A percentile compares a stretch with the other conserved stretches of the same genome.
phyloP scores from a whole-genome alignment of 1,140 invertebrate genomes.

The Varroa destructor region DNA sequence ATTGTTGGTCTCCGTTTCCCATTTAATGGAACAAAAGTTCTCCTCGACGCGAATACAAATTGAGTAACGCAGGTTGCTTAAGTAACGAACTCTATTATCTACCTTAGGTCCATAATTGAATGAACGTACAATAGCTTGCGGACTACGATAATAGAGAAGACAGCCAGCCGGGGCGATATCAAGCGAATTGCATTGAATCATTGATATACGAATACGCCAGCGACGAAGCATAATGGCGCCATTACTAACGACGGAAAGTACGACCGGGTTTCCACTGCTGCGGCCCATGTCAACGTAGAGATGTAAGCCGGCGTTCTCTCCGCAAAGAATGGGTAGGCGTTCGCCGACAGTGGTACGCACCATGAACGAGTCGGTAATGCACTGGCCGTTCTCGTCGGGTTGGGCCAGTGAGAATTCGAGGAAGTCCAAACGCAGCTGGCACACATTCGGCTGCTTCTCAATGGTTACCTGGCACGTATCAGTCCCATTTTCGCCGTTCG shows the following conservation, averaged over 20 bases:
- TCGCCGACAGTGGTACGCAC: conserved; percentile 51
- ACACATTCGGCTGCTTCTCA: conserved; percentile 51
- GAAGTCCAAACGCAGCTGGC: conserved; percentile 65
- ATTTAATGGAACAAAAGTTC: conserved; percentile 65
- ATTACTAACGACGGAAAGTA: conserved; percentile 38
- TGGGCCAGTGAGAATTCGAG: conserved; percentile 55
- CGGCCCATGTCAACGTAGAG: conserved; percentile 64
- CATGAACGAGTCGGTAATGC: conserved; percentile 55
- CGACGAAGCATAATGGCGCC: conserved; percentile 35
- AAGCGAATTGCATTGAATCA: conserved; percentile 28
- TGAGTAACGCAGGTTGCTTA: conserved; percentile 75
- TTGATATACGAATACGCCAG: conserved; percentile 35
- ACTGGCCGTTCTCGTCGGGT: conserved; percentile 56
- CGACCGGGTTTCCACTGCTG: conserved; percentile 50
- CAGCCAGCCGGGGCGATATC: conserved; percentile 18
- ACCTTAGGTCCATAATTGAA: conserved; percentile 50
- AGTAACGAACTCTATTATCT: conserved; percentile 50
- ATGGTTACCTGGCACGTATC: conserved; percentile 58
- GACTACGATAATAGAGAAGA: conserved; percentile 10
- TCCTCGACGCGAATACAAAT: conserved; percentile 67
- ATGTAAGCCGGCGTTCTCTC: conserved; percentile 67
- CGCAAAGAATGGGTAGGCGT: conserved; percentile 56
- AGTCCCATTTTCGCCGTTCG: conserved; percentile 51
- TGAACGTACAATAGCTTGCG: conserved; percentile 36
- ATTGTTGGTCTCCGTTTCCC: conserved; percentile 36